Conservation (phyloP, 2,888 invertebrate genomes). For the Scaptomyza reducta region DNA sequence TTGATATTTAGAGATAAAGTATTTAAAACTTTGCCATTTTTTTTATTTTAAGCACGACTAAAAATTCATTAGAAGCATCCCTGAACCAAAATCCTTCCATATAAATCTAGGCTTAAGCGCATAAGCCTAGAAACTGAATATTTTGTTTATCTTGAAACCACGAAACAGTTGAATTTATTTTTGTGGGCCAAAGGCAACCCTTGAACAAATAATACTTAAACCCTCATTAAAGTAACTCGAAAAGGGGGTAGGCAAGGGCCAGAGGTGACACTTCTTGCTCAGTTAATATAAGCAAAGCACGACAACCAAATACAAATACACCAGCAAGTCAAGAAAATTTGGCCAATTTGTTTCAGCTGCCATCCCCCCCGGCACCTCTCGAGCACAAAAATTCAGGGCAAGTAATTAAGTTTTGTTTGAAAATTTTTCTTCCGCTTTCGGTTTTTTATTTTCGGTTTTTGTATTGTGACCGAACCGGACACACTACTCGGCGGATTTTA, state of each 20-base stretch:
- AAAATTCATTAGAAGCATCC: background rate
- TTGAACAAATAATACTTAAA: constrained; percentile 78
- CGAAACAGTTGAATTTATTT: constrained; percentile 36
- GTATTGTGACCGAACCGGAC: constrained; percentile 53
- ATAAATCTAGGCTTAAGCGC: background rate
- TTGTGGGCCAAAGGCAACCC: constrained; percentile 72
- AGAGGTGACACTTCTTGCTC: constrained; percentile 76
- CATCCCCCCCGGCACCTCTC: background rate
- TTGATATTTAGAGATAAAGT: too few species aligned
- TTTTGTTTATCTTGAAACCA: constrained; percentile 58
- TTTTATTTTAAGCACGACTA: background rate
- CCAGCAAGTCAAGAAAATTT: constrained; percentile 75
- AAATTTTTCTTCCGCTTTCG: constrained; percentile 71
- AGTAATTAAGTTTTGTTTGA: constrained; percentile 78
- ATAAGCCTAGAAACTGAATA: constrained; percentile 1
- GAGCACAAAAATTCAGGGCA: constrained; percentile 30
- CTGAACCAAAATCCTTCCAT: background rate
- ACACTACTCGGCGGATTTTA: constrained; percentile 64
- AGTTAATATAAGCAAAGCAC: constrained; percentile 76
- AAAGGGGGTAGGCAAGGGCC: constrained; percentile 9
- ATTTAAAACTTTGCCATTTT: too few species aligned
- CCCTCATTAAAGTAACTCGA: constrained; percentile 73
- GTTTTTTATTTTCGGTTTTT: background rate
- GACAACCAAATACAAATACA: constrained; percentile 53
- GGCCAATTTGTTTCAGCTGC: constrained; percentile 70